A percentile compares a stretch with the other conserved stretches of the same genome.
These are phyloP conservation scores for Andrena hattorfiana DNA, from an alignment of 2,888 invertebrate species.

Conservation along the genomic window DNA sequence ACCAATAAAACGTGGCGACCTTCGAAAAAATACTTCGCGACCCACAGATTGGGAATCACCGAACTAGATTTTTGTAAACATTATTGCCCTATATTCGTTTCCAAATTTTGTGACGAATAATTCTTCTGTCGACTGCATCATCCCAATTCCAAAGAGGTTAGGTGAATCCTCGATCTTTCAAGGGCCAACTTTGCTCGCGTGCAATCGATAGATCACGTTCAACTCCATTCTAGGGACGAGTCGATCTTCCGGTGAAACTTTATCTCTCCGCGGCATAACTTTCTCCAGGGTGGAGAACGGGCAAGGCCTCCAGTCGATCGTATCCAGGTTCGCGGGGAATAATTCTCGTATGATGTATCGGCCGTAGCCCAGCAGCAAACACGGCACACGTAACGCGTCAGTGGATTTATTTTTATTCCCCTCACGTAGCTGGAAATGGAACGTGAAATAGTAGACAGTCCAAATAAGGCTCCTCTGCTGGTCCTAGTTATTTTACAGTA, in stretches of 20 bases:
- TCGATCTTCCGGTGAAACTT: background rate
- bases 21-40: too few relatives aligned
- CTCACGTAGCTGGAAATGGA: conserved; percentile 49
- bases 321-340: conserved; percentile 31
- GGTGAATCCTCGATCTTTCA: background rate
- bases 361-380: conserved; percentile 17
- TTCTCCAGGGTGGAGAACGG: background rate
- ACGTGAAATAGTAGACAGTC: conserved; percentile 54
- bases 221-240: background rate
- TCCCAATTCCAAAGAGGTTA: background rate
- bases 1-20: too few relatives aligned
- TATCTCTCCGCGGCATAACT: conserved; percentile 6
- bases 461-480: conserved; percentile 32
- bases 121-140: too few relatives aligned
- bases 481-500: conserved; percentile 8
- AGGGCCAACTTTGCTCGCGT: background rate
- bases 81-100: too few relatives aligned
- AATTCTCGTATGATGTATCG: conserved; percentile 55
- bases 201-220: conserved; percentile 6
- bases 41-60: too few relatives aligned
- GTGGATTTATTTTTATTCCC: conserved; percentile 54
- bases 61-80: too few relatives aligned
- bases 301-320: background rate
- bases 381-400: conserved; percentile 48
- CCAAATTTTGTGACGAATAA: too few relatives aligned